phyloP scores from a whole-genome alignment of 2,797 vertebrate genomes.

The Erpetoichthys calabaricus region DNA sequence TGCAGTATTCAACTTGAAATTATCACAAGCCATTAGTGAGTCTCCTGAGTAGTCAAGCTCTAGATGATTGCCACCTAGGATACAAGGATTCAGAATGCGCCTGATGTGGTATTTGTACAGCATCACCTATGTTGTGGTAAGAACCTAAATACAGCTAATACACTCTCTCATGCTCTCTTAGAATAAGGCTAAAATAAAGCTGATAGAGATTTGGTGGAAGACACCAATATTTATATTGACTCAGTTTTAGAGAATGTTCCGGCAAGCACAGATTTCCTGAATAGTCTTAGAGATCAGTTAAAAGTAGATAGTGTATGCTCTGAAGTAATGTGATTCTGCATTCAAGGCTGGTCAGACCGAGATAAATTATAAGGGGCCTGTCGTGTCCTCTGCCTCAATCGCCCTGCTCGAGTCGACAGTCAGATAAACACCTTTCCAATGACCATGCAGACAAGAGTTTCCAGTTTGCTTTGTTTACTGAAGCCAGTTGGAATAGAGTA shows the following conservation, averaged over 20 bases:
- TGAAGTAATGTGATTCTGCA: not conserved
- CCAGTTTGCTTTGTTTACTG: no score
- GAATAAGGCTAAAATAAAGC: not conserved
- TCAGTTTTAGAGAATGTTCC: not conserved
- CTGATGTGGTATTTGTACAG: not conserved
- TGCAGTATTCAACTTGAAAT: conserved; percentile 4
- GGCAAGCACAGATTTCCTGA: not conserved
- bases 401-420: no score
- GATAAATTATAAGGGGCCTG: not conserved
- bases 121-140: not conserved
- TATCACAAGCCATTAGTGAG: conserved; percentile 8
- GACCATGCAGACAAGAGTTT: no score
- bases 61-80: not conserved
- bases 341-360: conserved; percentile 5
- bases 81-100: not conserved
- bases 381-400: no score
- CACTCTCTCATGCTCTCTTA: not conserved
- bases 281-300: not conserved
- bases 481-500: no score
- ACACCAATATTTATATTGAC: conserved; percentile 9
- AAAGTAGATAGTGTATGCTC: not conserved
- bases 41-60: not conserved
- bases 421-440: no score
- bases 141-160: not conserved
- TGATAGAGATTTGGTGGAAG: not conserved